Evolutionary conservation across 2,888 invertebrate genomes (phyloP).

Genomic region (Drosophila stalkeri): DNA sequence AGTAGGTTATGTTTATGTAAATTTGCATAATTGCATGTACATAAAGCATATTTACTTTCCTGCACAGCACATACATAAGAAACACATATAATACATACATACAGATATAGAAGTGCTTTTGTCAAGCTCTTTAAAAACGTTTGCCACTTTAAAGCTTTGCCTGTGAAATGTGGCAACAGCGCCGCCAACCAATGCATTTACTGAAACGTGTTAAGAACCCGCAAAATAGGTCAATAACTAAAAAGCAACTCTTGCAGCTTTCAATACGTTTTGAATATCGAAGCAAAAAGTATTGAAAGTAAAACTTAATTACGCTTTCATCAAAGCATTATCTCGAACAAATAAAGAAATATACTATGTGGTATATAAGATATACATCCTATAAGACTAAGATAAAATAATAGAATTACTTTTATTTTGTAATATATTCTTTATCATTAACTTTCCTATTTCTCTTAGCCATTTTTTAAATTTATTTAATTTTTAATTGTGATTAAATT

Average conservation of each 20-base stretch:
- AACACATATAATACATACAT: not conserved
- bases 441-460: no score
- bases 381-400: no score
- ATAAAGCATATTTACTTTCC: conserved; percentile 42
- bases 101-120: not conserved
- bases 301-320: conserved; percentile 13
- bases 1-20: conserved; percentile 81
- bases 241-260: conserved; percentile 58
- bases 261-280: conserved; percentile 13
- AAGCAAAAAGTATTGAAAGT: not conserved
- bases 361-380: no score
- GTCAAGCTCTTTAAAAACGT: conserved; percentile 36
- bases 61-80: conserved; percentile 5
- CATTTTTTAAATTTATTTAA: no score
- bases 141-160: conserved; percentile 40
- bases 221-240: conserved; percentile 75
- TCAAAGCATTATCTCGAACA: not conserved
- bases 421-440: no score
- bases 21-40: conserved; percentile 75
- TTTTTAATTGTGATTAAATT: no score
- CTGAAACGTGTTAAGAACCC: conserved; percentile 43
- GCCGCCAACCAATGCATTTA: conserved; percentile 32
- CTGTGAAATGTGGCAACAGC: conserved; percentile 62
- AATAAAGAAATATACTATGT: not conserved
- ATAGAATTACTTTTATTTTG: no score